phyloP scores from a whole-genome alignment of 1,140 invertebrate species.

The Diplogasteroides magnus region DNA sequence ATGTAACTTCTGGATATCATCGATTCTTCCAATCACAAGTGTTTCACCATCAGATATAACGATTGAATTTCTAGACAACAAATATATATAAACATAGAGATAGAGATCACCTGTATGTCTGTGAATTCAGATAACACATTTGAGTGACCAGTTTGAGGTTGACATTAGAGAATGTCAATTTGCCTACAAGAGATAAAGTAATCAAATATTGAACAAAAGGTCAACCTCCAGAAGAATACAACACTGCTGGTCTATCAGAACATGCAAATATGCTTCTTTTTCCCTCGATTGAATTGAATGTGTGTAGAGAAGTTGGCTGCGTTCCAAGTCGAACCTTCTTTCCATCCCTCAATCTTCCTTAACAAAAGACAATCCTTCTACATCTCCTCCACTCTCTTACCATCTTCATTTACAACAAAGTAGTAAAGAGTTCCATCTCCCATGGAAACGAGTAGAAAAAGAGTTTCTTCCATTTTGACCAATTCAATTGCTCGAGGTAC shows the following conservation, averaged over 20 bases:
- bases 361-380: too few species aligned
- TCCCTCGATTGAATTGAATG: constrained; percentile 72
- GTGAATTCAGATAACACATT: constrained; percentile 92
- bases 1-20: constrained; percentile 52
- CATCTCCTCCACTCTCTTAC: too few species aligned
- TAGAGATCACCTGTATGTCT: constrained; percentile 79
- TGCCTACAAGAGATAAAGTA: constrained; percentile 62
- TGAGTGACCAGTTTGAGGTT: constrained; percentile 96
- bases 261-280: constrained; percentile 97
- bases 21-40: constrained; percentile 89
- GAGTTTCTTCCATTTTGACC: constrained; percentile 79
- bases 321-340: constrained; percentile 80
- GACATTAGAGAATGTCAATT: constrained; percentile 97
- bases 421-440: constrained; percentile 97
- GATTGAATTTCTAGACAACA: constrained; percentile 62
- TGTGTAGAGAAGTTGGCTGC: constrained; percentile 85
- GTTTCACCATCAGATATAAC: constrained; percentile 86
- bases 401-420: constrained; percentile 63
- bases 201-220: constrained; percentile 69
- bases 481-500: constrained; percentile 90
- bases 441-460: constrained; percentile 66
- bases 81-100: constrained; percentile 57
- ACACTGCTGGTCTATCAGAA: constrained; percentile 93
- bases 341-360: constrained; percentile 54
- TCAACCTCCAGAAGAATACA: constrained; percentile 97